Evolutionary conservation across 2,113 vertebrate genomes (phyloP), one percentile per base, ranked within the genome.

Genomic region (Sinocyclocheilus rhinocerous): DNA sequence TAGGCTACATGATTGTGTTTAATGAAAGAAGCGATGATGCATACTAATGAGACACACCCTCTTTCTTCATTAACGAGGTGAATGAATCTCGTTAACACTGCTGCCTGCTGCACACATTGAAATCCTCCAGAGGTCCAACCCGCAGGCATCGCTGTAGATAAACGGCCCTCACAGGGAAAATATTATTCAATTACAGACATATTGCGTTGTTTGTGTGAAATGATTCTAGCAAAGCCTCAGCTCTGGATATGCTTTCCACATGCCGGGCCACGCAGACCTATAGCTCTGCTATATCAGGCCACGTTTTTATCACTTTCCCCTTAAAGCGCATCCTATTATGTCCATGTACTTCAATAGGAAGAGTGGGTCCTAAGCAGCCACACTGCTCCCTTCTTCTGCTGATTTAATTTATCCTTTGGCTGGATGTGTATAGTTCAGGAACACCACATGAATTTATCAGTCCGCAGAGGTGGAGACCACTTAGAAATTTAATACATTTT

Each of bases 1-100:
- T 94, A 94, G 92, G 89, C 89, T 89, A 90, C 92, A 89, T 93
- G 94, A 94, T 94, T 94, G 92, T 91, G 92, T 93, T 93, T 93
- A 93, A 92, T 91, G 91, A 91, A 93, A 92, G 90, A 88, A 90
- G 90, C 89, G 87, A 90, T 91, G 83, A 83, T 75, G 90, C 87
- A 29, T 88, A 87, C 89, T 91, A 92, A 93, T 93, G 92, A 92
- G 92, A 92, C 76, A 92, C 92, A 90, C 92, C 89, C 92, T 88
- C 85, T 88, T 78, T 61, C 50, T 20, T 61, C 69, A 29, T 80
- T 76, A 87, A 16, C 73, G 26, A 73, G 52, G 86, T 63, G 48
- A 61, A 85, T 67, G 81, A 77, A 85, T 76, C 87, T 77, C 69
- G 78, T 81, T 85, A 81, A 89, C 73, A 80, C 76, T 0, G 10